Conservation (phyloP, 2,797 vertebrate genomes). For the Masticophis lateralis region DNA sequence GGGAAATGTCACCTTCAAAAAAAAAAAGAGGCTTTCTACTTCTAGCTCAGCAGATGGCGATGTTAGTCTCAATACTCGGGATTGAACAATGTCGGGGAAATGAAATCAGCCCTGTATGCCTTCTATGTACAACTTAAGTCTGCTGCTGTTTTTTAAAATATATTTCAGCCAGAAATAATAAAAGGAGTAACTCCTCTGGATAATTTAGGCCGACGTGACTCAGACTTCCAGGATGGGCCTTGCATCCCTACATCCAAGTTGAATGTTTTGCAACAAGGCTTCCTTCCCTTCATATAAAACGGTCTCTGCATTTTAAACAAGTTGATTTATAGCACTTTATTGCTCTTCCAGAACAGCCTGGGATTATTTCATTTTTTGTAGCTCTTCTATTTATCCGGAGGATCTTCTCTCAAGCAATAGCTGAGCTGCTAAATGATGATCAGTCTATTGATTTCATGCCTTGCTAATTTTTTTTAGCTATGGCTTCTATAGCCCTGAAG, state of each 20-base stretch:
- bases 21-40: neutral
- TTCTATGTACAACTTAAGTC: neutral
- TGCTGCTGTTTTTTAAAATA: neutral
- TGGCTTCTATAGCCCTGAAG: neutral
- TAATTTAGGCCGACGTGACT: neutral
- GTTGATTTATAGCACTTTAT: neutral
- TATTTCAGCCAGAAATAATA: neutral
- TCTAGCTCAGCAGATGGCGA: constrained; percentile 11
- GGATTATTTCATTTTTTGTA: neutral
- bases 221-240: neutral
- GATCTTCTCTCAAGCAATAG: neutral
- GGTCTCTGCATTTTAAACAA: neutral
- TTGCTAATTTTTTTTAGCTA: neutral
- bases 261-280: neutral
- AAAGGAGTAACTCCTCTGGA: neutral
- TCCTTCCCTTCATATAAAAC: neutral
- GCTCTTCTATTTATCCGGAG: neutral
- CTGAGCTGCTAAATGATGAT: neutral
- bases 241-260: neutral
- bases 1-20: too few species aligned
- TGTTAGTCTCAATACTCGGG: neutral
- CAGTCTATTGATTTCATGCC: neutral
- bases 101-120: neutral
- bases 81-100: too few species aligned
- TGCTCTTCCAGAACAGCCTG: neutral